Evolutionary conservation across 1,140 invertebrate species (phyloP).

Genomic region (Drosophila sp.): DNA sequence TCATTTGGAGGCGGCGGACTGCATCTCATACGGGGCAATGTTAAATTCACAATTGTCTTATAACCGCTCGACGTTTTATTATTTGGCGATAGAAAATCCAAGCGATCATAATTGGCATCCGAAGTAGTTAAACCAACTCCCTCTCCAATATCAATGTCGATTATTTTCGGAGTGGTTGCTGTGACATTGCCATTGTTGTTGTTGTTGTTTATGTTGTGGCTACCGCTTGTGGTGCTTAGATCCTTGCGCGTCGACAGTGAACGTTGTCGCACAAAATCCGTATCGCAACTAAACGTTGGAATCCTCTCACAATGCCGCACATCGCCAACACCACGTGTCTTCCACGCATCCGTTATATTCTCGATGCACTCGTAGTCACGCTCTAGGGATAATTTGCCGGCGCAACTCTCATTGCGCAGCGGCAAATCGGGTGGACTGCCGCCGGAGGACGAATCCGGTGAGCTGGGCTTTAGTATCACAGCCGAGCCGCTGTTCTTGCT

Average conservation of each 20-base stretch:
- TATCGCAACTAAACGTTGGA: constrained; percentile 75
- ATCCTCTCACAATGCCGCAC: constrained; percentile 87
- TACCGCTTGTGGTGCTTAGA: constrained; percentile 41
- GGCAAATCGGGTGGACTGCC: constrained; percentile 68
- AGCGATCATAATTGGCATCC: constrained; percentile 89
- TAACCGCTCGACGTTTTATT: constrained; percentile 89
- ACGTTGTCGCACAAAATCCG: constrained; percentile 73
- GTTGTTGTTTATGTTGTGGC: constrained; percentile 1
- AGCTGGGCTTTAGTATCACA: constrained; percentile 73
- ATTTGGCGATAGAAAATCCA: constrained; percentile 93
- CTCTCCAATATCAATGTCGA: constrained; percentile 79
- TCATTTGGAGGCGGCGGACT: constrained; percentile 71
- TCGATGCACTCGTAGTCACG: constrained; percentile 83
- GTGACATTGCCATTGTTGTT: constrained; percentile 3
- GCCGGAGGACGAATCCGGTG: constrained; percentile 37
- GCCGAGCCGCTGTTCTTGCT: constrained; percentile 61
- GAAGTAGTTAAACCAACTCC: constrained; percentile 15
- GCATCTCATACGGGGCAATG: constrained; percentile 79
- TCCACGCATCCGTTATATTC: constrained; percentile 89
- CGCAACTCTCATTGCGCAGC: constrained; percentile 69
- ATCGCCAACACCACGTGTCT: constrained; percentile 90
- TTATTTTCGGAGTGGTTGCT: constrained; percentile 66
- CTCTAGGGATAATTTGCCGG: constrained; percentile 35
- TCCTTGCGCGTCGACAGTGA: constrained; percentile 81
- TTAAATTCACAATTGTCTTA: constrained; percentile 87